Base-by-base conservation (phyloP, 2,888 invertebrate genomes). In the Phrixothrix hirtus region DNA sequence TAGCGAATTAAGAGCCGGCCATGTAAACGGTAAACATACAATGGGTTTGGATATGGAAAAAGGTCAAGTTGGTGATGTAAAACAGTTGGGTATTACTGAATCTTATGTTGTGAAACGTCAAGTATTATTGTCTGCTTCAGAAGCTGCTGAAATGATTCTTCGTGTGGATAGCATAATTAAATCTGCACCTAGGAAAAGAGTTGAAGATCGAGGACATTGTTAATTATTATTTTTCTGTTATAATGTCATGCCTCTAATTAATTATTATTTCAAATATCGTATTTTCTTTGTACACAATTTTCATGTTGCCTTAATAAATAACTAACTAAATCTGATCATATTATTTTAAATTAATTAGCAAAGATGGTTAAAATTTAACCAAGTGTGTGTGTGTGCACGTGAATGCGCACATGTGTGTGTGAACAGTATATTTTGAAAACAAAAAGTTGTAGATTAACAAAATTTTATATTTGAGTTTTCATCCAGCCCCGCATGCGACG, bases 81-180 rank as follows among this genome's bases (percentile, higher is more conserved):
- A 86, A 65, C 81, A 83, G 36, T 78, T 96, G 55, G 98, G 97
- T 34, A 88, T 99, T 64, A 95, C 95, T 0, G 99, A 99, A 78
- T 96, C 98, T 0, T 96, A 88, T 79, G 92, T 92, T 17, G 98
- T 99, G 4, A 99, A 99, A 77, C 83, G 93, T 21, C 97, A 98
- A 76, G 95, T 99, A 37, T 78, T 99, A 44, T 71, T 95, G 54
- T 95, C 96, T 4, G 99, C 97, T 0, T 79, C 94, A 0, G 99
- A 99, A 77, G 98, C 98, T 0, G 97, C 98, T 0, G 98, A 99
- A 79, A 95, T 99, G 92, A 98, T 99, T 66, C 81, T 99, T 12
- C 87, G 99, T 45, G 99, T 99, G 1, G 99, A 99, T 77, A 88
- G 95, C 77, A 99, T 99, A 62, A 88, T 99, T 56, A 92, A 88